Evolutionary conservation across 1,140 invertebrate genomes (phyloP), one percentile per base, ranked within the genome.

Genomic region (Ctenoplectra terminalis): DNA sequence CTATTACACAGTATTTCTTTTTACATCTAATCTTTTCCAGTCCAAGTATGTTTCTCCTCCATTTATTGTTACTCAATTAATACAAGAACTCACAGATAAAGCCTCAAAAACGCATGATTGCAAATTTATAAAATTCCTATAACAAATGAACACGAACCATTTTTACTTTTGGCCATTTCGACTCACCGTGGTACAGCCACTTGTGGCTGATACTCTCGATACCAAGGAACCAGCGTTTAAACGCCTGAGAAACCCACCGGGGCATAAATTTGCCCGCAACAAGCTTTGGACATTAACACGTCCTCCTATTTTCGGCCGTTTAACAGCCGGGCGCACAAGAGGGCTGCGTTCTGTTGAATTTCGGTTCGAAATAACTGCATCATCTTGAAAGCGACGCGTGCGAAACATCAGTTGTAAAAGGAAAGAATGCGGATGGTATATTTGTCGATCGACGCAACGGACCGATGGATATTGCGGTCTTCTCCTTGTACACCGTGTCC

Each of bases 261-360:
- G 34, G 20, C 82, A 74, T 83, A 81, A 83, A 83, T 83, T 81
- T 69, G 43, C 37, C n/a, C 52, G 31, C 75, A 81, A 83, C 82
- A 58, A 83, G 82, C 63, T 52, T 69, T 69, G 23, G 82, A 83
- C 82, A 54, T 81, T 83, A 74, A 83, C 77, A 31, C 61, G 69
- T 83, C 71, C 67, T 81, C 77, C 82, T 83, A 83, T 83, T 83
- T 83, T 52, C 43, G 80, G 82, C 69, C 46, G 43, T 69, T 69
- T 64, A 82, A 50, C 80, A 69, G 73, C 52, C 52, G 17, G 8
- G 3, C 23, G 9, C 43, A 56, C 29, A 46, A 75, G 81, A 61
- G 52, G 37, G 31, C 60, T 74, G 17, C 37, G 69, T 61, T 50
- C 58, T 46, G 77, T 64, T 56, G 29, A 50, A 40, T 52, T 73